Evolutionary conservation across 2,113 vertebrate genomes (phyloP), one percentile per base, ranked within the genome.

Genomic region (Sapayoa aenigma): DNA sequence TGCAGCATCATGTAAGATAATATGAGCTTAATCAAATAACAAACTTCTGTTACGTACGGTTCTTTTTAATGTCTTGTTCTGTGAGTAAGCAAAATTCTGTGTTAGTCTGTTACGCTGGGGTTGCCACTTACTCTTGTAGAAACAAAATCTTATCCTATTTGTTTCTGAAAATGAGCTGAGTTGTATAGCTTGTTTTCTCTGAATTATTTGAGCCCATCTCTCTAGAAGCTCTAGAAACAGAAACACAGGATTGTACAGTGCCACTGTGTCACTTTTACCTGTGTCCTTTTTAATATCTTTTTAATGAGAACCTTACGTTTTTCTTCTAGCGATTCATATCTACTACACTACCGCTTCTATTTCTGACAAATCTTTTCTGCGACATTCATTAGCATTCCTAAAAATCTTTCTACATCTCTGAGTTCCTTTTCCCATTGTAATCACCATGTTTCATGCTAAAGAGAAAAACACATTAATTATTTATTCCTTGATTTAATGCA

Each of bases 381-480:
- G 87, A 74, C 22, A 58, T 53, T 87, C 37, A 83, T 79, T 89
- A 92, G 33, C 69, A 93, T 88, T 72, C 58, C 71, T 65, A 76
- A 77, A 66, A 11, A 52, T 60, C 77, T 89, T 93, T 90, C 35
- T 84, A 37, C 69, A 73, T 90, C 60, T 93, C 39, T 35, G 33
- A 94, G 28, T 52, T 71, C 62, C 22, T 83, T 91, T 78, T 88
- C 68, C 37, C n/a, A 69, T 93, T 95, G 91, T 55, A 84, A 90
- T 63, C 74, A 91, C 66, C 37, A 55, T 75, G 14, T 85, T 95
- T 91, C 53, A 92, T 47, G 52, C 35, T 86, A 92, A 93, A 66
- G 77, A 93, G 90, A 83, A 92, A 95, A 95, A 60, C 41, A 33
- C 11, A 55, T 94, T 71, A 74, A 92, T 92, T 96, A 92, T 96